These are phyloP conservation scores for Scomber scombrus DNA, from an alignment of 2,113 vertebrate genomes.

Conservation along the genomic window DNA sequence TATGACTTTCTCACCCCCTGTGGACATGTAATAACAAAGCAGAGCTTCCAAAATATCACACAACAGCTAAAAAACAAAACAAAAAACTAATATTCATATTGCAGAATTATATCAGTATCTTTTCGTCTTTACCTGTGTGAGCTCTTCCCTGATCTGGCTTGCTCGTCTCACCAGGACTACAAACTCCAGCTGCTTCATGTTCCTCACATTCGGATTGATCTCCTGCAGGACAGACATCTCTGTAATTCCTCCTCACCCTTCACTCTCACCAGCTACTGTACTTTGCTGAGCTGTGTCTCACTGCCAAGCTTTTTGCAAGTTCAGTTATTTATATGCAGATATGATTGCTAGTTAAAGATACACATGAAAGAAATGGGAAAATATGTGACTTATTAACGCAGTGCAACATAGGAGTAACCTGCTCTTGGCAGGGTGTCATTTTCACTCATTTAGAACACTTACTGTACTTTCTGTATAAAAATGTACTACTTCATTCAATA, in stretches of 20 bases:
- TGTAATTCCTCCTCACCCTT: background rate
- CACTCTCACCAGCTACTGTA: background rate
- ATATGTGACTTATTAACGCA: slow-evolving; percentile 55
- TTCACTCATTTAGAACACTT: background rate
- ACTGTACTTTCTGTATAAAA: background rate
- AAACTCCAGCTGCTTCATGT: slow-evolving; percentile 13
- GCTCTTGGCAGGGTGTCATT: background rate
- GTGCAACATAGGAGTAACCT: accelerated
- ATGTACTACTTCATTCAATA: background rate
- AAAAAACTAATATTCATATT: background rate
- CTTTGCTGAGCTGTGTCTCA: background rate
- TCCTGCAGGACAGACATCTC: slow-evolving; percentile 56
- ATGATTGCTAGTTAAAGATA: background rate
- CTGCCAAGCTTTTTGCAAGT: background rate
- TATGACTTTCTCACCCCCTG: slow-evolving; percentile 75
- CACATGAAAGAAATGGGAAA: background rate
- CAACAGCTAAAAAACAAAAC: background rate
- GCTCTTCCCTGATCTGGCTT: slow-evolving; percentile 61
- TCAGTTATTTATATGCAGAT: background rate
- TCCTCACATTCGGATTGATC: slow-evolving; percentile 52
- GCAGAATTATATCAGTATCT: accelerated
- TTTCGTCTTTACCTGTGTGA: slow-evolving; percentile 55
- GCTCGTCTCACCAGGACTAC: slow-evolving; percentile 34
- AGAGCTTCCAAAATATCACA: background rate
- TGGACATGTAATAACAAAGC: slow-evolving; percentile 12